Conservation (phyloP, 2,888 invertebrate species). For the Brachyptera putata region DNA sequence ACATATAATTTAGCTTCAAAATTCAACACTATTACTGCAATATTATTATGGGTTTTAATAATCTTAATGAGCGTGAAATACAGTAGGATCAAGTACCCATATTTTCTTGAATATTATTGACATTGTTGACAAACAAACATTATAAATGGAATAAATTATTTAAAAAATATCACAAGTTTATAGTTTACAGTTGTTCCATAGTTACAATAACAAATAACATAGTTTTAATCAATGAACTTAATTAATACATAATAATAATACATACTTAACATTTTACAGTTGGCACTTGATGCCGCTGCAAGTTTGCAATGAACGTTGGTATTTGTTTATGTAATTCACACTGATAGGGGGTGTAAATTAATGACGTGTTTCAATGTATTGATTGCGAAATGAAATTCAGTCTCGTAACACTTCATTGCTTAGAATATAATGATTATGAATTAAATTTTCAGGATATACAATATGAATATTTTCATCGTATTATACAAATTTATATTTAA, state of each 20-base stretch:
- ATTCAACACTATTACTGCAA: too few relatives aligned
- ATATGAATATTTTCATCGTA: too few relatives aligned
- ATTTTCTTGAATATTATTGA: not conserved
- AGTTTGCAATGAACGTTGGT: conserved; percentile 1
- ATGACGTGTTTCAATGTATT: too few relatives aligned
- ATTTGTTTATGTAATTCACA: not conserved
- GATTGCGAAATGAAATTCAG: too few relatives aligned
- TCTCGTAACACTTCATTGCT: too few relatives aligned
- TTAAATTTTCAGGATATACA: too few relatives aligned
- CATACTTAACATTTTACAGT: not conserved
- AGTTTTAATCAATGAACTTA: conserved; percentile 14
- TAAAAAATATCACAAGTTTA: conserved; percentile 6
- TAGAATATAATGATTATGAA: too few relatives aligned
- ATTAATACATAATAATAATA: conserved; percentile 12
- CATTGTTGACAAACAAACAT: not conserved
- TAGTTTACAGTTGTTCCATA: conserved; percentile 17
- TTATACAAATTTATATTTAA: too few relatives aligned
- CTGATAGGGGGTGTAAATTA: too few relatives aligned
- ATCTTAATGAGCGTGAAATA: too few relatives aligned
- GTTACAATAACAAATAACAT: conserved; percentile 13
- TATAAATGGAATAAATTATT: not conserved
- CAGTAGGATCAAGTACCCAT: not conserved
- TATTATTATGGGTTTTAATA: too few relatives aligned
- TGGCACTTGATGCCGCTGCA: not conserved
- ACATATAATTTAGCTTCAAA: too few relatives aligned